Evolutionary conservation across 2,888 invertebrate genomes (phyloP).

Genomic region (Tubulanus polymorphus): DNA sequence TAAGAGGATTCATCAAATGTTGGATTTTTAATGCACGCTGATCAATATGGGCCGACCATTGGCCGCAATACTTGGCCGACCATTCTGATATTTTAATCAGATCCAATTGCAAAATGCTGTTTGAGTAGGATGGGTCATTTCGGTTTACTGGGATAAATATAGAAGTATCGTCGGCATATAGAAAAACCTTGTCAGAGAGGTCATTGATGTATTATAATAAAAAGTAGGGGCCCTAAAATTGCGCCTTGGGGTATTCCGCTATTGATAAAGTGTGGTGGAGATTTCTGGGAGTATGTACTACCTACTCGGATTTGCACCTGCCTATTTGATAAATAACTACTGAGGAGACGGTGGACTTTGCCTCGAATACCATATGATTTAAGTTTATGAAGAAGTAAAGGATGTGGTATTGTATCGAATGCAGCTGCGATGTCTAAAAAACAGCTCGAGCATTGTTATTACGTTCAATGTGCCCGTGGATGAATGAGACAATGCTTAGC

Average conservation of each 20-base stretch:
- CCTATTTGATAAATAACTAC: not conserved
- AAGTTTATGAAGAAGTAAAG: not conserved
- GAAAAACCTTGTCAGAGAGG: not conserved
- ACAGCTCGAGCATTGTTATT: too few relatives aligned
- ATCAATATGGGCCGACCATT: too few relatives aligned
- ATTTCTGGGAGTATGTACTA: not conserved
- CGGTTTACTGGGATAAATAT: slow-evolving; percentile 5
- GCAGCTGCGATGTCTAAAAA: not conserved
- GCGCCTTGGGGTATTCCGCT: not conserved
- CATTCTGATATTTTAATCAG: too few relatives aligned
- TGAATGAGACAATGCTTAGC: too few relatives aligned
- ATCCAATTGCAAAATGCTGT: too few relatives aligned
- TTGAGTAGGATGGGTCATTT: too few relatives aligned
- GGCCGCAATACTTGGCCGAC: too few relatives aligned
- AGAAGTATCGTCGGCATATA: not conserved
- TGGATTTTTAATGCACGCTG: too few relatives aligned
- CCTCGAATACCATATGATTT: not conserved
- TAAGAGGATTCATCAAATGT: too few relatives aligned
- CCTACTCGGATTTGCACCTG: not conserved
- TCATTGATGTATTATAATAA: not conserved
- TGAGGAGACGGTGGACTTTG: not conserved
- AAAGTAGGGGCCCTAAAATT: not conserved
- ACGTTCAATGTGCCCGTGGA: too few relatives aligned
- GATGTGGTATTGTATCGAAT: not conserved
- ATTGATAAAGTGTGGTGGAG: not conserved